Percentiles rank a stretch among this genome's conserved stretches.
These are phyloP conservation scores for Drosophila dunni DNA, from an alignment of 1,140 invertebrate genomes.

Conservation along the genomic window DNA sequence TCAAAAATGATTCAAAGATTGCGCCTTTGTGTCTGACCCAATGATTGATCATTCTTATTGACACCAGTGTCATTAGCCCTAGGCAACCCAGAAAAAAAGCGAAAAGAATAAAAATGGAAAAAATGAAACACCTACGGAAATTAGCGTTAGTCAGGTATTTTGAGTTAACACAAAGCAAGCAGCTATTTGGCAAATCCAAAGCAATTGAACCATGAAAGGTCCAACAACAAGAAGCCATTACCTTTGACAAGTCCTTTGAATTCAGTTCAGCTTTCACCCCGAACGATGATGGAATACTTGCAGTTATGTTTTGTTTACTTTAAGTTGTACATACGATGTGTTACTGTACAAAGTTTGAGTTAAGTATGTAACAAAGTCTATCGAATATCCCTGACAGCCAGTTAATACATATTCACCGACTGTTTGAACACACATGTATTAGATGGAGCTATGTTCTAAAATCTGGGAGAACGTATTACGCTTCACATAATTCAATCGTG, in stretches of 20 bases:
- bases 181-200: constrained; percentile 12
- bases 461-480: no score
- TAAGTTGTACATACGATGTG: background rate
- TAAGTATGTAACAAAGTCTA: no score
- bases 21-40: constrained; percentile 13
- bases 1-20: background rate
- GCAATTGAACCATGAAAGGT: constrained; percentile 23
- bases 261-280: background rate
- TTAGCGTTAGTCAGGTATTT: constrained; percentile 68
- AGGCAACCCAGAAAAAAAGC: background rate
- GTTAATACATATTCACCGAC: no score
- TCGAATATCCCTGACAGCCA: no score
- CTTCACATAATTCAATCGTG: no score
- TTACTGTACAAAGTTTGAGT: no score
- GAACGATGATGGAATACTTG: constrained; percentile 7
- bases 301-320: background rate
- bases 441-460: no score
- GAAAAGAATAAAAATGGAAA: constrained; percentile 8
- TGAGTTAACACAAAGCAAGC: constrained; percentile 34
- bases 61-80: constrained; percentile 51
- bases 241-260: constrained; percentile 17
- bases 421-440: no score
- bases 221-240: constrained; percentile 13
- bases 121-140: constrained; percentile 56
- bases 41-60: constrained; percentile 77